phyloP scores from a whole-genome alignment of 2,797 vertebrate species.

The Tadarida brasiliensis region DNA sequence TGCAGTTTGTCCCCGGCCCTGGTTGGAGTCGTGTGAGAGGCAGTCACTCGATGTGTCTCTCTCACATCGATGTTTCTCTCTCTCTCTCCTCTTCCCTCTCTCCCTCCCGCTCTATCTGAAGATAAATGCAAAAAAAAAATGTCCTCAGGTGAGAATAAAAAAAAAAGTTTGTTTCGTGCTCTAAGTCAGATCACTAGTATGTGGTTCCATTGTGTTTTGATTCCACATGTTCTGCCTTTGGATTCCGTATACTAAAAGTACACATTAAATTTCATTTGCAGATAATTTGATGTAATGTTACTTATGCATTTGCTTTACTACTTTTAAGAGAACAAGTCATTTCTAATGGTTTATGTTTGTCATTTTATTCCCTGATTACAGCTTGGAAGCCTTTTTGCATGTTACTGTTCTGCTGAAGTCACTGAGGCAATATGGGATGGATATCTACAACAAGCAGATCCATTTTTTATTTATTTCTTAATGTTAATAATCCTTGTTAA shows the following conservation, averaged over 20 bases:
- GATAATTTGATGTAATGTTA: neutral
- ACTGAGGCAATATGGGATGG: conserved; percentile 97
- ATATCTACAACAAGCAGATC: conserved; percentile 97
- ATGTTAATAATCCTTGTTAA: conserved; percentile 99
- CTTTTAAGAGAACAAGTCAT: conserved; percentile 44
- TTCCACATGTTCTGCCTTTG: conserved; percentile 54
- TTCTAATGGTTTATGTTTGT: conserved; percentile 74
- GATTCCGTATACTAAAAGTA: conserved; percentile 12
- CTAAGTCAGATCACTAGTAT: conserved; percentile 1
- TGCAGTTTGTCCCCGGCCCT: too few species aligned
- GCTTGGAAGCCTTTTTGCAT: conserved; percentile 97
- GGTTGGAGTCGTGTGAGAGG: too few species aligned
- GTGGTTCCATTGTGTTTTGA: conserved; percentile 35
- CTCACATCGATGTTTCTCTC: too few species aligned
- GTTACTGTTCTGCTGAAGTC: conserved; percentile 94
- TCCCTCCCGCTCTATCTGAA: too few species aligned
- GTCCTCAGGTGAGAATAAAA: too few species aligned
- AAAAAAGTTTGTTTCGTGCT: neutral
- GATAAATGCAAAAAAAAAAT: too few species aligned
- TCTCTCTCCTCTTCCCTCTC: too few species aligned
- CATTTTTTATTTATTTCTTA: conserved; percentile 98
- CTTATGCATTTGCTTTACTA: conserved; percentile 31
- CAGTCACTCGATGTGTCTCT: too few species aligned
- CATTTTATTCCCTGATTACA: conserved; percentile 83
- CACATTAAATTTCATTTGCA: neutral